Conservation (phyloP, 2,797 vertebrate genomes). For the Sebastes goodei region DNA sequence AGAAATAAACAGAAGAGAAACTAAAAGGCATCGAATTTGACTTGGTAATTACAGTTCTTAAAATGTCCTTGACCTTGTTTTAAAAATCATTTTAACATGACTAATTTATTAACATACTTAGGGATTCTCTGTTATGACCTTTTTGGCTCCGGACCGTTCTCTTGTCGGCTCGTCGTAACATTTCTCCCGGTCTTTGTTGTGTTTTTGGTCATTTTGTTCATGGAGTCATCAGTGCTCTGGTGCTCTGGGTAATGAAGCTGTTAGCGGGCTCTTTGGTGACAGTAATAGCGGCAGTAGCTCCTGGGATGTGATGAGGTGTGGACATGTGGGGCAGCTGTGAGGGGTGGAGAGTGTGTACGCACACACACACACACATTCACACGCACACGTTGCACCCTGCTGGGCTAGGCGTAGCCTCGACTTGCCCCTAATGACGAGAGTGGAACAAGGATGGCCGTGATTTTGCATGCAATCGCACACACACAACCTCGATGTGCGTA, state of each 20-base stretch:
- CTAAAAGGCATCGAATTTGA: background rate
- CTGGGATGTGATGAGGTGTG: constrained; percentile 69
- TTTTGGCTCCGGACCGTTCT: background rate
- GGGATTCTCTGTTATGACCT: background rate
- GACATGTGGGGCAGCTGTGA: constrained; percentile 64
- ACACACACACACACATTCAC: constrained; percentile 8
- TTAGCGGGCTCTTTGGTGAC: constrained; percentile 70
- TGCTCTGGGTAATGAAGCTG: constrained; percentile 74
- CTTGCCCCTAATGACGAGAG: constrained; percentile 73
- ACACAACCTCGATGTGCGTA: background rate
- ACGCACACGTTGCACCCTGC: constrained; percentile 49
- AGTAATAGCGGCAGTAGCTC: constrained; percentile 67
- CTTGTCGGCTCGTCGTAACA: background rate
- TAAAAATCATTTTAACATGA: background rate
- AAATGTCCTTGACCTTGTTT: background rate
- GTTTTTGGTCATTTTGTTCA: constrained; percentile 53
- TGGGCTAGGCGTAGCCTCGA: constrained; percentile 66
- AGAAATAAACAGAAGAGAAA: background rate
- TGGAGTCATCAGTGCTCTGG: constrained; percentile 51
- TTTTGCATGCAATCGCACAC: constrained; percentile 14
- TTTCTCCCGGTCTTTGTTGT: constrained; percentile 17
- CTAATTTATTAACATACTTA: background rate
- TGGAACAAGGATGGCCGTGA: constrained; percentile 21
- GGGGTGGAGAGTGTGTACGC: constrained; percentile 15
- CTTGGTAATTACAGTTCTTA: too few species aligned